phyloP scores from a whole-genome alignment of 2,113 vertebrate species.

The Sorex araneus region DNA sequence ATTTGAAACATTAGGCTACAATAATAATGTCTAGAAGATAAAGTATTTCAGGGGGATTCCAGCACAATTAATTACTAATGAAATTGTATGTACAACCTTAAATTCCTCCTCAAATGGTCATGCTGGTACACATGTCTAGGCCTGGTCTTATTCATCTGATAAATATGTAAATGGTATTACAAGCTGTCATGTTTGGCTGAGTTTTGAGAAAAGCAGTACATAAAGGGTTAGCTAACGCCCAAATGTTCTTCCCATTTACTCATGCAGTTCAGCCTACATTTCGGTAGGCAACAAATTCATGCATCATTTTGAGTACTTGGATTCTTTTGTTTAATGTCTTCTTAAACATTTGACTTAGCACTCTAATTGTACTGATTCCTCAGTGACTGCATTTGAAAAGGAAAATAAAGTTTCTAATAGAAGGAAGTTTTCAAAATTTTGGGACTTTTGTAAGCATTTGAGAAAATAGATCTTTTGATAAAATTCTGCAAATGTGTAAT shows the following conservation, averaged over 20 bases:
- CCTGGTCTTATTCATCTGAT: slow-evolving; percentile 71
- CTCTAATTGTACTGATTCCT: slow-evolving; percentile 75
- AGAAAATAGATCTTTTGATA: slow-evolving; percentile 33
- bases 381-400: slow-evolving; percentile 56
- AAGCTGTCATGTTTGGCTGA: slow-evolving; percentile 77
- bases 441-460: slow-evolving; percentile 55
- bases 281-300: slow-evolving; percentile 84
- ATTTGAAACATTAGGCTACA: slow-evolving; percentile 65
- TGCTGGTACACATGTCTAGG: slow-evolving; percentile 59
- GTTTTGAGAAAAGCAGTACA: slow-evolving; percentile 78
- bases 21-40: slow-evolving; percentile 80
- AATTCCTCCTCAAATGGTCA: slow-evolving; percentile 75
- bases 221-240: slow-evolving; percentile 81
- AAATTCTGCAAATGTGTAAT: slow-evolving; percentile 45
- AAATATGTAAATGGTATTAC: slow-evolving; percentile 84
- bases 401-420: slow-evolving; percentile 68
- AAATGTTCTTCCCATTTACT: slow-evolving; percentile 81
- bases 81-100: slow-evolving; percentile 81
- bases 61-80: slow-evolving; percentile 85
- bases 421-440: slow-evolving; percentile 39
- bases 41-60: slow-evolving; percentile 81
- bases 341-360: slow-evolving; percentile 81
- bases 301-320: slow-evolving; percentile 81
- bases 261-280: slow-evolving; percentile 79
- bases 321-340: slow-evolving; percentile 83